A percentile compares a stretch with the other conserved stretches of the same genome.
Conservation (phyloP, 1,140 invertebrate genomes). For the Bombus impatiens region DNA sequence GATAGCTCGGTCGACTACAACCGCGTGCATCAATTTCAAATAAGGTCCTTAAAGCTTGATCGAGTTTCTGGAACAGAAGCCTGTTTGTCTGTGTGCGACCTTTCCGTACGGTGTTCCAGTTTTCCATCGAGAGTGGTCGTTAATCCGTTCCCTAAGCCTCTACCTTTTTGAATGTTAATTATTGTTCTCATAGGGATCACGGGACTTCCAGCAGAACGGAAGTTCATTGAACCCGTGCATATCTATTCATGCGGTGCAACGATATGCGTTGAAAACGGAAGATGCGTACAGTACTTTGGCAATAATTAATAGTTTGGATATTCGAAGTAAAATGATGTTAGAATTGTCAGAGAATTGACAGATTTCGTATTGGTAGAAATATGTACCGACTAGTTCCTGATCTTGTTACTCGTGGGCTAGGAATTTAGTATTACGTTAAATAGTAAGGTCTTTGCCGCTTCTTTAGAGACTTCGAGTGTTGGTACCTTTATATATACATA, state of each 20-base stretch:
- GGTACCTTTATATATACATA: no score
- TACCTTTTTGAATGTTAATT: constrained; percentile 41
- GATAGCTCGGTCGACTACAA: neutral
- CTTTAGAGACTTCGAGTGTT: no score
- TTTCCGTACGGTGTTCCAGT: neutral
- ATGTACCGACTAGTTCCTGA: no score
- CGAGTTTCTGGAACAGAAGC: constrained; percentile 31
- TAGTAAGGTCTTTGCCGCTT: no score
- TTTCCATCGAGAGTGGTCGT: neutral
- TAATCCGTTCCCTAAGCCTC: constrained; percentile 20
- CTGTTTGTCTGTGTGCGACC: neutral
- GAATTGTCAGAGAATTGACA: no score
- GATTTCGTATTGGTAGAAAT: no score
- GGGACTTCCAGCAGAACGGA: no score
- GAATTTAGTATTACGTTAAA: no score
- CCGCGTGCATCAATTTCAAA: constrained; percentile 43
- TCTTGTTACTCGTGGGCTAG: no score
- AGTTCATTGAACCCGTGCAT: neutral
- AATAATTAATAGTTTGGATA: no score
- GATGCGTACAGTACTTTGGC: no score
- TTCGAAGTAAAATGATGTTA: no score
- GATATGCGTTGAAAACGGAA: neutral
- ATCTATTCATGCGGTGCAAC: neutral
- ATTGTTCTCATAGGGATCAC: neutral
- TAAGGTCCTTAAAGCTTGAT: constrained; percentile 53